phyloP scores from a whole-genome alignment of 2,113 vertebrate genomes.

The Cygnus atratus region DNA sequence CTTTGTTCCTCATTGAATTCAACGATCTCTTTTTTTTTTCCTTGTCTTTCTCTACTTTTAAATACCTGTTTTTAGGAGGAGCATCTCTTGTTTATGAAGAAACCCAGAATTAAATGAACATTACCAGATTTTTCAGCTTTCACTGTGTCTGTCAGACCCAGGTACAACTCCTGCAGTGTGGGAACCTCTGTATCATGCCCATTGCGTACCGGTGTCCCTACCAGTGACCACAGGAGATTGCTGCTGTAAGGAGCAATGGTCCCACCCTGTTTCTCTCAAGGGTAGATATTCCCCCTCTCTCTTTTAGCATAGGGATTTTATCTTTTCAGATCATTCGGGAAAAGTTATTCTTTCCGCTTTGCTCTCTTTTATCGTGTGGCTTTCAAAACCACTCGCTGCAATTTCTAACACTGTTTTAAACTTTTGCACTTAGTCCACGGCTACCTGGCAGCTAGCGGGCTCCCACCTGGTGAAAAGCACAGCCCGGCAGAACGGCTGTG shows the following conservation, averaged over 20 bases:
- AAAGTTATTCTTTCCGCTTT: background rate
- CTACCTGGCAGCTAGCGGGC: background rate
- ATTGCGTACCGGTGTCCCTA: too few species aligned
- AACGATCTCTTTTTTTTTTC: background rate
- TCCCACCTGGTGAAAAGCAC: background rate
- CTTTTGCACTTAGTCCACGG: rapidly evolving
- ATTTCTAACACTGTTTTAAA: background rate
- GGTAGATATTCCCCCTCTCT: background rate
- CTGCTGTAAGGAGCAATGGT: background rate
- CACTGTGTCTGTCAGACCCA: background rate
- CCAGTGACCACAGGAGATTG: background rate
- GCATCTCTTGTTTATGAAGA: background rate
- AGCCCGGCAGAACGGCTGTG: background rate
- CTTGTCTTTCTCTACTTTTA: background rate
- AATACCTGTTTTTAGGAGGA: background rate
- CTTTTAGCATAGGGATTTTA: background rate
- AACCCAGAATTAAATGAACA: background rate
- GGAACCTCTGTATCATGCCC: background rate
- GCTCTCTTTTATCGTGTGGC: background rate
- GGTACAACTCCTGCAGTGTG: background rate
- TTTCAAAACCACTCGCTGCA: background rate
- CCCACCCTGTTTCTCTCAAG: background rate
- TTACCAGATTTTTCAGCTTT: background rate
- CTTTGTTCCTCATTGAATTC: background rate
- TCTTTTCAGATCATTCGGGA: background rate